Evolutionary conservation across 2,797 vertebrate genomes (phyloP).

Genomic region (Apogon talboti): DNA sequence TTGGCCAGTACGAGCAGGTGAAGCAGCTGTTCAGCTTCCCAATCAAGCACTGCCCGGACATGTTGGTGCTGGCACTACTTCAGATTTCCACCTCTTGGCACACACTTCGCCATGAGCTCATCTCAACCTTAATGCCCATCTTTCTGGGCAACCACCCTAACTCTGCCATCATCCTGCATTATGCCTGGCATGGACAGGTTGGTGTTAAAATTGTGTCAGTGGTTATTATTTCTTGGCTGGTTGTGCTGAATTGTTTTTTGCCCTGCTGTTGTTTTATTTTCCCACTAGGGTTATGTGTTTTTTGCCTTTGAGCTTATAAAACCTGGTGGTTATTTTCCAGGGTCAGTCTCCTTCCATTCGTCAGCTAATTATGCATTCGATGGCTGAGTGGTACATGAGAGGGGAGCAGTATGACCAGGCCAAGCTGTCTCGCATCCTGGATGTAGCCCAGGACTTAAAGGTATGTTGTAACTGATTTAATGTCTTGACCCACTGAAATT

Average conservation of each 20-base stretch:
- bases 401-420: slow-evolving; percentile 99
- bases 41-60: slow-evolving; percentile 99
- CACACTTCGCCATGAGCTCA: slow-evolving; percentile 97
- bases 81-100: slow-evolving; percentile 99
- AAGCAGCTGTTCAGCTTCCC: slow-evolving; percentile 99
- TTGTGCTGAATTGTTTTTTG: too few species aligned
- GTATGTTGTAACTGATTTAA: slow-evolving; percentile 72
- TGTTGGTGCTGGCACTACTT: slow-evolving; percentile 95
- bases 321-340: slow-evolving; percentile 34
- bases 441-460: slow-evolving; percentile 99
- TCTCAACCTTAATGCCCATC: slow-evolving; percentile 99
- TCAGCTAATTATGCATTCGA: slow-evolving; percentile 99
- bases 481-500: neutral
- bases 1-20: slow-evolving; percentile 98
- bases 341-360: slow-evolving; percentile 99
- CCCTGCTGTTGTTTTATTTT: too few species aligned
- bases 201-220: slow-evolving; percentile 43
- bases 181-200: slow-evolving; percentile 99
- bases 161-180: slow-evolving; percentile 99
- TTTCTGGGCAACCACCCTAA: slow-evolving; percentile 99
- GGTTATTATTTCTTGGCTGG: neutral
- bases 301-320: neutral
- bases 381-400: slow-evolving; percentile 99
- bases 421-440: slow-evolving; percentile 97
- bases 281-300: neutral